Conservation (phyloP, 2,113 vertebrate species). For the Vidua chalybeata region DNA sequence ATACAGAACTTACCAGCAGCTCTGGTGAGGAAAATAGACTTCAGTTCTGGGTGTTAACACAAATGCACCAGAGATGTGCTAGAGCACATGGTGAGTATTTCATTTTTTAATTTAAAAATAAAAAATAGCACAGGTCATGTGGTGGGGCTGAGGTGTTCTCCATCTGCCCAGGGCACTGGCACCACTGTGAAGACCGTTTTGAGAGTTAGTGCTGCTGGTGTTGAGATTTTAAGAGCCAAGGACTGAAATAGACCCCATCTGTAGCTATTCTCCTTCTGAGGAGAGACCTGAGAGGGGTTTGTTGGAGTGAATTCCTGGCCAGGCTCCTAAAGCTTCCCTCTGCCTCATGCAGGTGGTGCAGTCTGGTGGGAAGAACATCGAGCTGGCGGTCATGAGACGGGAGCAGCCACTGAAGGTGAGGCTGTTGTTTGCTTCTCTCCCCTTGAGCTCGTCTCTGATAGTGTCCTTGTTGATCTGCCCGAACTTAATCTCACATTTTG, state of each 20-base stretch:
- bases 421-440: background rate
- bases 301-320: background rate
- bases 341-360: conserved; percentile 79
- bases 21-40: background rate
- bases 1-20: background rate
- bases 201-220: background rate
- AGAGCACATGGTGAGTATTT: background rate
- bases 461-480: background rate
- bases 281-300: background rate
- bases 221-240: background rate
- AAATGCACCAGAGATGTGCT: too few species aligned
- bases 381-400: conserved; percentile 83
- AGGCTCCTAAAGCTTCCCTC: background rate
- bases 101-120: background rate
- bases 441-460: background rate
- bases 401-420: conserved; percentile 84
- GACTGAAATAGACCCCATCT: background rate
- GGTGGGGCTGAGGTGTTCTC: background rate
- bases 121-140: background rate
- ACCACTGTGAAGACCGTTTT: background rate
- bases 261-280: rapidly evolving
- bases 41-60: background rate
- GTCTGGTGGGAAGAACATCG: conserved; percentile 84
- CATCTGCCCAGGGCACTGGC: rapidly evolving
- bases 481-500: background rate